Base-by-base conservation (phyloP, 2,888 invertebrate species). In the Brassicogethes aeneus region DNA sequence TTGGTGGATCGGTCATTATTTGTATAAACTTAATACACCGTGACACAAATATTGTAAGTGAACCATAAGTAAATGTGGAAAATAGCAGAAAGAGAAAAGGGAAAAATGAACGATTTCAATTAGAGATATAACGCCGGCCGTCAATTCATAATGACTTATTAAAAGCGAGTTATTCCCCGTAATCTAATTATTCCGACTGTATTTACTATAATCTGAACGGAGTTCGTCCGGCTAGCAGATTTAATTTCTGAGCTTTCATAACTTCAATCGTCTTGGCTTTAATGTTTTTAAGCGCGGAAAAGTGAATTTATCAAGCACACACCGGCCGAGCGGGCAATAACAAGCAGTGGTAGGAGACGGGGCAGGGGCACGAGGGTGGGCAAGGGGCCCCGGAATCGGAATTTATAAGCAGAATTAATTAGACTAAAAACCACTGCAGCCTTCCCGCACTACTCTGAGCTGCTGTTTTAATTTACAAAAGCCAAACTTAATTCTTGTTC, bases 331-430 rank as follows among this genome's bases (percentile, higher is more conserved):
- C 64, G 61, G 61, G 66, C 64, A 66, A 65, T 64, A 65, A 65
- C 62, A 59, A 54, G 40, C 16, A 41, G 39, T 37, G 39, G 43
- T 46, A 50, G 48, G 48, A 43, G 52, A 46, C 40, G 47, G 48
- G 40, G 44, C 44, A 44, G 50, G 48, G 47, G 42, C 46, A 41
- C 36, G 44, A n/a, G n/a, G n/a, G n/a, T n/a, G 42, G 52, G 53
- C 54, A 7, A 39, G 34, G 42, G 34, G 37, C 40, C 43, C 55
- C 61, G 60, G 66, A 70, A 69, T 70, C 66, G 67, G 69, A 70
- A 70, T 70, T 70, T 70, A 70, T 70, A 70, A 70, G 70, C 69
- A 66, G 70, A 70, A 70, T 70, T 70, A 70, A 70, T 70, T 70
- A 70, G 70, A 69, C 64, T 69, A 70, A 69, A 70, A 70, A 70